Conservation (phyloP, 1,140 invertebrate genomes). For the Dryas iulia region DNA sequence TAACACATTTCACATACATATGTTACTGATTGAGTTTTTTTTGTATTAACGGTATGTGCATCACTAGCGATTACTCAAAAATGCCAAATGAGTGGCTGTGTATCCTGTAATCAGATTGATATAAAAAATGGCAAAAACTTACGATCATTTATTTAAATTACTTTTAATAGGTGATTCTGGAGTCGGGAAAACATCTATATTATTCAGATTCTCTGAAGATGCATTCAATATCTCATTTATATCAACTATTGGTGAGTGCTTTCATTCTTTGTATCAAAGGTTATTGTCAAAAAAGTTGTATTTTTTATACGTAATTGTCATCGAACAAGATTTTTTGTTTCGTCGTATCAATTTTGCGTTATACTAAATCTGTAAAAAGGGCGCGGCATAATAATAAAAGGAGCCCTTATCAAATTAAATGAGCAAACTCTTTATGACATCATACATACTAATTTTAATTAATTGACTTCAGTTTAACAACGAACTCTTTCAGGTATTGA, state of each 20-base stretch:
- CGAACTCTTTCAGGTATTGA: slow-evolving; percentile 91
- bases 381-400: slow-evolving; percentile 56
- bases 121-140: slow-evolving; percentile 94
- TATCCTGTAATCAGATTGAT: slow-evolving; percentile 73
- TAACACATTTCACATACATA: neutral
- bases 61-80: slow-evolving; percentile 71
- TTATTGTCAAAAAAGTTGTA: slow-evolving; percentile 73
- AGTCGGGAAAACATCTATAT: slow-evolving; percentile 98
- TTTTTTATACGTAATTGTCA: slow-evolving; percentile 71
- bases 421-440: slow-evolving; percentile 71
- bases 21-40: neutral
- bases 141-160: slow-evolving; percentile 99
- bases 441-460: slow-evolving; percentile 77
- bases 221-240: slow-evolving; percentile 99
- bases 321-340: slow-evolving; percentile 67
- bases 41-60: slow-evolving; percentile 25
- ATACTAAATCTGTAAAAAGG: slow-evolving; percentile 43
- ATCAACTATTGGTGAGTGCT: slow-evolving; percentile 94
- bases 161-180: slow-evolving; percentile 98
- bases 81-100: slow-evolving; percentile 76
- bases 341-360: slow-evolving; percentile 45
- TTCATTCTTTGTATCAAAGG: slow-evolving; percentile 68
- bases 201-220: slow-evolving; percentile 99
- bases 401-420: slow-evolving; percentile 68
- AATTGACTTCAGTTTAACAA: slow-evolving; percentile 54